Base-by-base conservation (phyloP, 2,113 vertebrate genomes). In the Clarias gariepinus region DNA sequence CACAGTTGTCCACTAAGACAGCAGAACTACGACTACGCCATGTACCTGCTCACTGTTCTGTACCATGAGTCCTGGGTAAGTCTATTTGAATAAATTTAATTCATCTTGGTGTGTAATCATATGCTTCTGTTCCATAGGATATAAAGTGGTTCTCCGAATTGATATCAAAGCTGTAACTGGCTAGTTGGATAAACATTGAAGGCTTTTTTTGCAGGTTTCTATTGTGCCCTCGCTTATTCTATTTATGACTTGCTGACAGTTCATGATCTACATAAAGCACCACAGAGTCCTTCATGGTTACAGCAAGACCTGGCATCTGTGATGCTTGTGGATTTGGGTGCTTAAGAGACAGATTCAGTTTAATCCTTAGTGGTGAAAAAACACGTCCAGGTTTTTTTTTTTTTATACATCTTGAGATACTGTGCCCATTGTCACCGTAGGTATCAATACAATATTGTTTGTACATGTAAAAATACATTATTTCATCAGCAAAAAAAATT, bases 41-140 rank as follows among this genome's bases (percentile, higher is more conserved):
- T 97, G 89, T 99, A 99, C 90, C 95, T 99, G 60, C 96, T 99
- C 16, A 99, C 98, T 4, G 98, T 98, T 87, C 92, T 99, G 55
- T 99, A 97, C 92, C 98, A 99, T 5, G 98, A 99, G 88, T 98
- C 98, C 15, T 99, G 98, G 97, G 98, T 99, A 95, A 97, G 97
- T 81, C 2, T 8, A 8, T 13, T 18, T 47, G 2, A 61, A 28
- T 55, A 21, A 57, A 30, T 25, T 0, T 30, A 76, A 41, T 64
- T 2, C 10, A 33, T 21, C 33, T 21, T 52, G 71, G 4, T 52
- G 18, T 23, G 19, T 41, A 10, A 25, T 74, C 73, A 5, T 11
- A 0, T 7, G 30, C 12, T 60, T 30, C 11, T 84, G 19, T 60
- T 60, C 58, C 15, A 12, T 19, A 33, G n/a, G 71, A 19, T 60